Evolutionary conservation across 2,113 vertebrate species (phyloP).

Genomic region (Thomomys bottae): DNA sequence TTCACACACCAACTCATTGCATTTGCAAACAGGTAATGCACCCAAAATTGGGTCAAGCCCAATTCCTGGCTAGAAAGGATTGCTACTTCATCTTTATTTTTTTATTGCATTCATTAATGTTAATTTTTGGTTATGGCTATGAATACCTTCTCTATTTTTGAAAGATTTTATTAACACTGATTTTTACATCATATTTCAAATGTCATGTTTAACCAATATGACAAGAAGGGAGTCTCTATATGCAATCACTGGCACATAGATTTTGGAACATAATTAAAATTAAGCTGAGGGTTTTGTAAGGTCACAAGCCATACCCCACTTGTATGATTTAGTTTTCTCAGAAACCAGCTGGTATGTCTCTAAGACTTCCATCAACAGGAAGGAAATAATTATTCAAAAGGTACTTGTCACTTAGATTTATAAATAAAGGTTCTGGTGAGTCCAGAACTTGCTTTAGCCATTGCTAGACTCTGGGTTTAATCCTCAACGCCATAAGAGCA

Average conservation of each 20-base stretch:
- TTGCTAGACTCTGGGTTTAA: no score
- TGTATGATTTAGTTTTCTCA: neutral
- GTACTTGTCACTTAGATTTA: constrained; percentile 22
- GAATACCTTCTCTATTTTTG: neutral
- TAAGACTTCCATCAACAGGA: neutral
- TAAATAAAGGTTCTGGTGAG: neutral
- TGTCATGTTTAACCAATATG: no score
- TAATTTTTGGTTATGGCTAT: neutral
- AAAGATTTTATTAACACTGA: no score
- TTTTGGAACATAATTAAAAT: no score
- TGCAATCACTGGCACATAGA: no score
- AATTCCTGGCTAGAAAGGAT: neutral
- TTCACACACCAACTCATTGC: neutral
- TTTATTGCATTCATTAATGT: neutral
- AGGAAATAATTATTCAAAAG: constrained; percentile 19
- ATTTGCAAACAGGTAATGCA: neutral
- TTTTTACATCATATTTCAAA: no score
- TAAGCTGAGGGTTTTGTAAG: no score
- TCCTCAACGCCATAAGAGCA: no score
- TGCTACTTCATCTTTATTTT: neutral
- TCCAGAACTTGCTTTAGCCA: no score
- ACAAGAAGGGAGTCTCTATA: no score
- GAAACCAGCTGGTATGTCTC: neutral
- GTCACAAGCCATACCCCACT: neutral
- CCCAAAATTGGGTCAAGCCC: neutral